Evolutionary conservation across 2,888 invertebrate genomes (phyloP), one percentile per base, ranked within the genome.

Genomic region (Dendrolimus houi): DNA sequence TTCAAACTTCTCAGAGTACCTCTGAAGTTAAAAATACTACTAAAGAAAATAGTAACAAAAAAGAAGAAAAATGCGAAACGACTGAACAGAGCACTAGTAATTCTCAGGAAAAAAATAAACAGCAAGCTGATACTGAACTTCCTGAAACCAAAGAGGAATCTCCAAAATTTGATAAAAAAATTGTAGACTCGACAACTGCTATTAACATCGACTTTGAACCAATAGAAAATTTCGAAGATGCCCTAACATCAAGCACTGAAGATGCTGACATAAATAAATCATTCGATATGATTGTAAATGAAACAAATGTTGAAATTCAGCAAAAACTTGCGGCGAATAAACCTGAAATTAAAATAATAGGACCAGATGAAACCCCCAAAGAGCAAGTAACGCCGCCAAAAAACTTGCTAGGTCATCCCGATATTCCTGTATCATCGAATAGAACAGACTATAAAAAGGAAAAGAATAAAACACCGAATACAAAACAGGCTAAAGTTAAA

Each of bases 391-490:
- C 86, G 74, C 86, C 79, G 85, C 83, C 91, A 91, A 91, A 91
- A 91, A 91, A 91, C 91, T 91, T 90, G 75, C 66, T 88, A 85
- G 90, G 91, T 81, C 88, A 84, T 62, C 84, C 83, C 79, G 81
- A 85, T 76, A 87, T 88, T 82, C 90, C 91, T 91, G 91, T 77
- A 74, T 81, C 76, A 90, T 91, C 91, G 90, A 90, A 79, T 91
- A 91, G 69, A 77, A 78, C 71, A 2, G 91, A 91, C 61, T 91
- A 87, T 62, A 91, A 91, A 82, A 91, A 89, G 54, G 91, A 90
- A 68, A 90, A 86, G 62, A 82, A 87, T 74, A 91, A 90, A 84
- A 69, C 80, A 55, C 87, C 87, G 1, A 87, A 85, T 56, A 74
- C 77, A 60, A 78, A 75, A 59, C 77, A 81, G 58, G 88, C 90